Conservation (phyloP, 30 jellyfish, hydroid and myxozoan genomes). For the Turritopsis dohrnii region DNA sequence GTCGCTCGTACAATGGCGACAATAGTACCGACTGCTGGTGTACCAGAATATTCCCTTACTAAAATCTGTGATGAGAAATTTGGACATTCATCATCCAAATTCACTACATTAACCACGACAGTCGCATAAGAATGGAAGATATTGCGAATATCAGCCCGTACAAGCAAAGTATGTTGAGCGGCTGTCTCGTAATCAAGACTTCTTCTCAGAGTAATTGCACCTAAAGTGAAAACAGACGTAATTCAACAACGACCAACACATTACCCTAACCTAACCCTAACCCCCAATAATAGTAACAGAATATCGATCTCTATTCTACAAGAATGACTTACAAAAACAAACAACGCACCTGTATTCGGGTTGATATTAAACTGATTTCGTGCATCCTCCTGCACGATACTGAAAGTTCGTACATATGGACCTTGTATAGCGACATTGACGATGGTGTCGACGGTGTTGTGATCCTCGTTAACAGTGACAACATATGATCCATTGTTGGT, state of each 20-base stretch:
- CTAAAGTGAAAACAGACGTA: background rate
- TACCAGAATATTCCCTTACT: background rate
- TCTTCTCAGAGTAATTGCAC: constrained; percentile 7
- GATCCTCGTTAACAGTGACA: constrained; percentile 47
- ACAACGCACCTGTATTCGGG: constrained; percentile 56
- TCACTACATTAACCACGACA: constrained; percentile 54
- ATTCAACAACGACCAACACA: background rate
- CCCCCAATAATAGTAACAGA: background rate
- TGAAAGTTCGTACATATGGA: constrained; percentile 30
- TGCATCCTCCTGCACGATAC: constrained; percentile 57
- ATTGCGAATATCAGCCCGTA: constrained; percentile 41
- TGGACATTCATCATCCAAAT: constrained; percentile 68
- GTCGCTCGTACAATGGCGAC: constrained; percentile 36
- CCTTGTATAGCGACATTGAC: constrained; percentile 46
- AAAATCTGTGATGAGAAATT: background rate
- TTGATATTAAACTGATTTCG: constrained; percentile 43
- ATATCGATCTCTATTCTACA: no score
- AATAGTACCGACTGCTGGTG: constrained; percentile 16
- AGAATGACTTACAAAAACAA: no score
- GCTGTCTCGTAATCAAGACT: constrained; percentile 54
- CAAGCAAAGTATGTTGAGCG: constrained; percentile 53
- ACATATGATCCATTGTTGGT: constrained; percentile 37
- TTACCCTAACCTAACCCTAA: no score
- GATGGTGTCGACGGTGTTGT: constrained; percentile 30
- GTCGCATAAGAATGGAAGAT: constrained; percentile 41